A percentile compares a stretch with the other conserved stretches of the same genome.
These are phyloP conservation scores for Astropecten irregularis DNA, from an alignment of 53 echinoderm and acorn worm species.

Conservation along the genomic window DNA sequence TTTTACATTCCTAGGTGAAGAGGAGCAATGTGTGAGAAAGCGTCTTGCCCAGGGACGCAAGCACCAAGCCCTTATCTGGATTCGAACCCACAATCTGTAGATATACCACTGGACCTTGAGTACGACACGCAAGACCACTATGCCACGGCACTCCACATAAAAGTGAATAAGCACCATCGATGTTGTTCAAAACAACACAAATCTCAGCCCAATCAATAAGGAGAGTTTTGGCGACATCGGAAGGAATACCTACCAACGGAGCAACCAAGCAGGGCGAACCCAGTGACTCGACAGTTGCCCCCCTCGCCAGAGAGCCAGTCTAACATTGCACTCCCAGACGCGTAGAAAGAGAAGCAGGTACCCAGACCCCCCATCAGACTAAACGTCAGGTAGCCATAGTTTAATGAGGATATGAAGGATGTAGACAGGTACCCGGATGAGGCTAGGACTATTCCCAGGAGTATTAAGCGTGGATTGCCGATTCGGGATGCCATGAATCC, in stretches of 20 bases:
- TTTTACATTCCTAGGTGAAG: no score
- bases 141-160: no score
- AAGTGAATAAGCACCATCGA: no score
- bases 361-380: not conserved
- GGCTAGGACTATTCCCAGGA: not conserved
- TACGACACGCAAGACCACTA: no score
- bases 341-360: not conserved
- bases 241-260: not conserved
- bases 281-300: not conserved
- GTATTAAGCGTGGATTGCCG: not conserved
- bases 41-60: no score
- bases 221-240: no score
- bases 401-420: not conserved
- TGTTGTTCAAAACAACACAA: no score
- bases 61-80: no score
- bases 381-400: not conserved
- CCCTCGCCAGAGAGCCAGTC: not conserved
- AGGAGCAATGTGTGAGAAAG: no score
- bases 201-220: no score
- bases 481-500: not conserved
- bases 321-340: not conserved
- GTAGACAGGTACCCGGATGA: not conserved
- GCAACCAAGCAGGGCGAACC: not conserved
- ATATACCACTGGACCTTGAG: no score
- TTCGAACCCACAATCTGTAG: no score